phyloP scores from a whole-genome alignment of 2,113 vertebrate genomes.

The Xiphophorus maculatus region DNA sequence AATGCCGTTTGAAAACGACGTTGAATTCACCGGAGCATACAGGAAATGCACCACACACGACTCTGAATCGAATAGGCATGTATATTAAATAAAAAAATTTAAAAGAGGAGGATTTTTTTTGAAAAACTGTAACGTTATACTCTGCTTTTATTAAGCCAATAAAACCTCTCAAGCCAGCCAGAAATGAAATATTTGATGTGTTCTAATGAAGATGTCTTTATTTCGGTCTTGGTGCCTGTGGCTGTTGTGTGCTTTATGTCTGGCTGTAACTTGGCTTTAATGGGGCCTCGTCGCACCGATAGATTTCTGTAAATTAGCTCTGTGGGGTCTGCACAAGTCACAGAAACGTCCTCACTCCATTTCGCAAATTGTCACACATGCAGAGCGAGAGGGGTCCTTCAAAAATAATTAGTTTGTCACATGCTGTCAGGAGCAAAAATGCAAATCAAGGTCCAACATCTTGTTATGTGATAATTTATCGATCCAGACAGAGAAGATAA shows the following conservation, averaged over 20 bases:
- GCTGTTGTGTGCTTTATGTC: constrained; percentile 9
- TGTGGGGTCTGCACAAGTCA: constrained; percentile 18
- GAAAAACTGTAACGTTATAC: constrained; percentile 12
- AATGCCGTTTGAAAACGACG: background rate
- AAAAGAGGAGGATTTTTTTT: constrained; percentile 10
- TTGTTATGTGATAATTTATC: constrained; percentile 71
- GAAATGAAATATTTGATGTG: constrained; percentile 20
- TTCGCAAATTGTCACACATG: constrained; percentile 39
- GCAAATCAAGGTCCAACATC: constrained; percentile 66
- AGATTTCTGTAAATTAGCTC: constrained; percentile 23
- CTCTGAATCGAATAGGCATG: constrained; percentile 14
- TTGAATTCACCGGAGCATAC: constrained; percentile 7
- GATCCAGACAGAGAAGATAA: constrained; percentile 68
- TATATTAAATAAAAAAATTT: constrained; percentile 18
- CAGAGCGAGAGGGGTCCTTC: constrained; percentile 37
- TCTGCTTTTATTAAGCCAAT: constrained; percentile 24
- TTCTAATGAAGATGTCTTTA: constrained; percentile 30
- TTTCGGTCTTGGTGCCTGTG: constrained; percentile 11
- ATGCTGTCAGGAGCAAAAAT: constrained; percentile 54
- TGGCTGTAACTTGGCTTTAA: constrained; percentile 30
- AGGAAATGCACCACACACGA: constrained; percentile 10
- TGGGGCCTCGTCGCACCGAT: constrained; percentile 13
- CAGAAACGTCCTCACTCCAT: constrained; percentile 36
- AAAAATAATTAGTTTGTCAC: constrained; percentile 64
- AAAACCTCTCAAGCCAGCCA: constrained; percentile 13